These are phyloP conservation scores for Acomys russatus DNA, from an alignment of 2,797 vertebrate species.

Conservation along the genomic window DNA sequence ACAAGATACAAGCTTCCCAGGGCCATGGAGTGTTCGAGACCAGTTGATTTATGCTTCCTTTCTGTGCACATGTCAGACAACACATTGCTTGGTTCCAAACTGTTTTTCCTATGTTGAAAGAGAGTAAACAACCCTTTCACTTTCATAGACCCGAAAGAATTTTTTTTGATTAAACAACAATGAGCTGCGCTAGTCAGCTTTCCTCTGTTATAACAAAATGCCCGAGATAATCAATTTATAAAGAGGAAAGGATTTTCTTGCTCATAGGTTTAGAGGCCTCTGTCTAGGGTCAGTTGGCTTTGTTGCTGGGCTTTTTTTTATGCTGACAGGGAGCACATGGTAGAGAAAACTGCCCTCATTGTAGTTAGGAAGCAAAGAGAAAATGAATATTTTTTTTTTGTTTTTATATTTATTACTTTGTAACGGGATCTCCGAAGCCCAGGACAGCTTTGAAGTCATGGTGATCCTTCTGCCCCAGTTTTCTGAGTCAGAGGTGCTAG, in stretches of 20 bases:
- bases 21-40: not conserved
- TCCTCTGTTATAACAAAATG: not conserved
- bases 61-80: not conserved
- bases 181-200: not conserved
- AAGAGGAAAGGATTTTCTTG: not conserved
- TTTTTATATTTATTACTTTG: not conserved
- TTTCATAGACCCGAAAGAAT: not conserved
- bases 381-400: not conserved
- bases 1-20: not conserved
- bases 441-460: not conserved
- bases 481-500: not conserved
- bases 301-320: not conserved
- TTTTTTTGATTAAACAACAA: slow-evolving; percentile 27
- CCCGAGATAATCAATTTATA: not conserved
- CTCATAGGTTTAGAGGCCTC: not conserved
- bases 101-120: not conserved
- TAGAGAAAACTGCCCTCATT: not conserved
- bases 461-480: not conserved
- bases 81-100: not conserved
- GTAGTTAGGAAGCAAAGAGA: not conserved
- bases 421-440: not conserved
- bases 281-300: not conserved
- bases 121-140: not conserved
- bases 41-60: not conserved
- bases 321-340: not conserved